A percentile compares a stretch with the other conserved stretches of the same genome.
Evolutionary conservation across 2,888 invertebrate species (phyloP).

Genomic region (Endomychus coccineus): DNA sequence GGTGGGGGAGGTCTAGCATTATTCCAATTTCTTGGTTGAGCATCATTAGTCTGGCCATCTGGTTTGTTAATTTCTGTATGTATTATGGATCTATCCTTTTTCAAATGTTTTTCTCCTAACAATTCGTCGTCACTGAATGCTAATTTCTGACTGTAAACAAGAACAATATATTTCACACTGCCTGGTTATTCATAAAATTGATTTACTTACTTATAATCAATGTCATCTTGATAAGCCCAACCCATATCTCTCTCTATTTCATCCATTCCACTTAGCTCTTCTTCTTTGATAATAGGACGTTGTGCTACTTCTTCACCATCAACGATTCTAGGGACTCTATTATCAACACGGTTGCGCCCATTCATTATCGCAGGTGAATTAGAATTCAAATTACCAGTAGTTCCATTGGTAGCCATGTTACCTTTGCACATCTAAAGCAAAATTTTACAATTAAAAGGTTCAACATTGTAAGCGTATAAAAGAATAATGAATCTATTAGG

Average conservation of each 20-base stretch:
- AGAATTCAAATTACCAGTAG: slow-evolving; percentile 21
- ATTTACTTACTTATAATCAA: slow-evolving; percentile 72
- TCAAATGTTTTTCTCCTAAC: slow-evolving; percentile 18
- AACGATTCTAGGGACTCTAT: slow-evolving; percentile 33
- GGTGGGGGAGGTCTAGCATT: slow-evolving; percentile 26
- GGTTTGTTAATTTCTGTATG: slow-evolving; percentile 13
- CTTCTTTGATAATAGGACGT: slow-evolving; percentile 86
- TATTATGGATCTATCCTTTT: slow-evolving; percentile 9
- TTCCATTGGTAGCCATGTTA: slow-evolving; percentile 33
- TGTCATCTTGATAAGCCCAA: slow-evolving; percentile 89
- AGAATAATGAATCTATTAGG: no score
- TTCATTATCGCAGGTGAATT: slow-evolving; percentile 33
- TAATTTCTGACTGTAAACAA: slow-evolving; percentile 67
- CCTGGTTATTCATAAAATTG: no score
- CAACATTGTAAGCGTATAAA: no score
- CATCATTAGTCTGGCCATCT: slow-evolving; percentile 16
- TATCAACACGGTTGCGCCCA: slow-evolving; percentile 31
- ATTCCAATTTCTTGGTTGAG: slow-evolving; percentile 12
- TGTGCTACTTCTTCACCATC: slow-evolving; percentile 49
- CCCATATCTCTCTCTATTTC: slow-evolving; percentile 83
- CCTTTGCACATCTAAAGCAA: slow-evolving; percentile 37
- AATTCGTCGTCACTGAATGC: slow-evolving; percentile 90
- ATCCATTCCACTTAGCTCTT: slow-evolving; percentile 87
- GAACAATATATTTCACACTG: slow-evolving; percentile 9
- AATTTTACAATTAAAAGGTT: no score